Evolutionary conservation across 2,888 invertebrate species (phyloP).

Genomic region (Chloromyia formosa): DNA sequence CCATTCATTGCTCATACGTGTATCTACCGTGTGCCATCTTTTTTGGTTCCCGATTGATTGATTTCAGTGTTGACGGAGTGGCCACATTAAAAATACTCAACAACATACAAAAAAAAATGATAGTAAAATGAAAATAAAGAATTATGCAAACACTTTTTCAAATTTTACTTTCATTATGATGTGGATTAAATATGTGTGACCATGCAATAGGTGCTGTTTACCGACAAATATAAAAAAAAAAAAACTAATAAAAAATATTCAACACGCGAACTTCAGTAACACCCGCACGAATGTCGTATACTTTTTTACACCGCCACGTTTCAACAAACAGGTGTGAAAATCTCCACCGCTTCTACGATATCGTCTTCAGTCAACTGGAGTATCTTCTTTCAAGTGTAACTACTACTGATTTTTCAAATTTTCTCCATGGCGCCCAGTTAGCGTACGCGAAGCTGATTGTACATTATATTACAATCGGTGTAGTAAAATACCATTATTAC

Average conservation of each 20-base stretch:
- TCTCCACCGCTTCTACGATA: background rate
- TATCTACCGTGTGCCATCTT: too few relatives aligned
- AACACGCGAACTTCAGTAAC: background rate
- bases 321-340: background rate
- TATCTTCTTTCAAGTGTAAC: conserved; percentile 6
- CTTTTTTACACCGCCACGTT: background rate
- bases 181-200: background rate
- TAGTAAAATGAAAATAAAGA: too few relatives aligned
- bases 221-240: too few relatives aligned
- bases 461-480: too few relatives aligned
- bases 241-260: too few relatives aligned
- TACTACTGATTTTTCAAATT: background rate
- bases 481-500: background rate
- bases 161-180: conserved; percentile 28
- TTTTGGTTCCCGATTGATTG: too few relatives aligned
- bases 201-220: conserved; percentile 10
- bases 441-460: conserved; percentile 9
- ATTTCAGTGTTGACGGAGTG: background rate
- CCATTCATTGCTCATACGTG: too few relatives aligned
- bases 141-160: conserved; percentile 14
- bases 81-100: background rate
- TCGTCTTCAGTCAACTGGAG: conserved; percentile 1
- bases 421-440: background rate
- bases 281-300: background rate
- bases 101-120: conserved; percentile 3